Base-by-base conservation (phyloP, 2,797 vertebrate species). In the Bryconaethiops microstoma region DNA sequence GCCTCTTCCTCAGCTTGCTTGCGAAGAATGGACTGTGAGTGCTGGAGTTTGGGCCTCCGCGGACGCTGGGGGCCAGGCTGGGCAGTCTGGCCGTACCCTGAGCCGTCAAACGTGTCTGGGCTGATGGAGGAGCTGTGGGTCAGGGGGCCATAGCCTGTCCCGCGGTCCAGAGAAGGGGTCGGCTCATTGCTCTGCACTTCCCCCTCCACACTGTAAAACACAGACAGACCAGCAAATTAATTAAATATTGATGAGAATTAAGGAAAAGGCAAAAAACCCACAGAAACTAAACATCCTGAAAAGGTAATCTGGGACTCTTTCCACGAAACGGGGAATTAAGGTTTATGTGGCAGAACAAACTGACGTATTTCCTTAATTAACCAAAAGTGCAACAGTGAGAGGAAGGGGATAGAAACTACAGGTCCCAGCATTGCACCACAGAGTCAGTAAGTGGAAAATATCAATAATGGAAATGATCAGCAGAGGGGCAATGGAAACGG, bases 1-100 rank as follows among this genome's bases (percentile, higher is more conserved):
- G 98, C 98, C 82, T 99, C 98, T 79, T 99, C 97, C 90, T 99
- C 98, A 0, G 98, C 98, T 90, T 99, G 98, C 88, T 99, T 99
- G 74, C 98, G 95, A 79, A 99, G 94, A 87, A 99, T 96, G 78
- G 98, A 99, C 65, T 97, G 94, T 0, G 97, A 99, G 89, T 98
- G 98, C 90, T 98, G 97, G 40, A 99, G 96, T 84, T 97, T 98
- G 10, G 97, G 95, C 80, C 97, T 92, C 73, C 97, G 94, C 2
- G 96, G 90, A 9, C 96, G 94, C 88, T 96, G 96, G 39, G 96
- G 97, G 0, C 96, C 95, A 0, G 94, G 92, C 0, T 94, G 96
- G 82, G 96, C 90, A 1, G 94, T 89, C 82, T 96, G 96, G 19
- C 95, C 93, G 80, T 95, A 96, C 0, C 96, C 90, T 0, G 94